A percentile compares a stretch with the other conserved stretches of the same genome.
phyloP scores from a whole-genome alignment of 2,113 vertebrate genomes.

The Alethe castanea region DNA sequence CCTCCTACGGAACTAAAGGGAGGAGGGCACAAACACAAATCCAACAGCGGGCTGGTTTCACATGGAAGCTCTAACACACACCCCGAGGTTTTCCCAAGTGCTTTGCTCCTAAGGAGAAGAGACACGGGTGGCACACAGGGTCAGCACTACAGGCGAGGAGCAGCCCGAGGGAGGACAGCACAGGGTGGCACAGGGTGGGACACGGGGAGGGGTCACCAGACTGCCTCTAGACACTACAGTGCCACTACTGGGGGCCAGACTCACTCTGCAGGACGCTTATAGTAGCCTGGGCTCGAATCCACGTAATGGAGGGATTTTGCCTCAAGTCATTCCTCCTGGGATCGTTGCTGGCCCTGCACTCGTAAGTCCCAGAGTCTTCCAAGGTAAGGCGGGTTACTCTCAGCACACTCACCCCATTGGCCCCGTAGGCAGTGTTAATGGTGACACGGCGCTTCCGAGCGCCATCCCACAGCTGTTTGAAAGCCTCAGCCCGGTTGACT shows the following conservation, averaged over 20 bases:
- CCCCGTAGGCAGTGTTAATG: slow-evolving; percentile 94
- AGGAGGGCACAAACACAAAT: slow-evolving; percentile 9
- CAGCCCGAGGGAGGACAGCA: slow-evolving; percentile 4
- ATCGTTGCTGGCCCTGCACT: slow-evolving; percentile 99
- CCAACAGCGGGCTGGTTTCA: slow-evolving; percentile 7
- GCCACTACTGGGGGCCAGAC: slow-evolving; percentile 85
- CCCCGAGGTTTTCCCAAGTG: slow-evolving; percentile 37
- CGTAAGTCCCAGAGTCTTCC: slow-evolving; percentile 98
- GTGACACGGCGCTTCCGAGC: slow-evolving; percentile 93
- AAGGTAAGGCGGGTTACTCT: slow-evolving; percentile 91
- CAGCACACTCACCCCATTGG: slow-evolving; percentile 96
- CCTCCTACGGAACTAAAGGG: slow-evolving; percentile 54
- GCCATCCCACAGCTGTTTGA: slow-evolving; percentile 98
- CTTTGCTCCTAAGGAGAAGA: slow-evolving; percentile 67
- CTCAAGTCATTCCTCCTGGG: slow-evolving; percentile 96
- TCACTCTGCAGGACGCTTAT: slow-evolving; percentile 99
- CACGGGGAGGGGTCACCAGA: slow-evolving; percentile 58
- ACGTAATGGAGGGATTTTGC: slow-evolving; percentile 96
- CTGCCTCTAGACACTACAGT: slow-evolving; percentile 85
- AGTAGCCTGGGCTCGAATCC: slow-evolving; percentile 99
- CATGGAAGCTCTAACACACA: slow-evolving; percentile 25
- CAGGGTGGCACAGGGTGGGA: slow-evolving; percentile 24
- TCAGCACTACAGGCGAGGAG: slow-evolving; percentile 54
- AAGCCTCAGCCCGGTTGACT: slow-evolving; percentile 96
- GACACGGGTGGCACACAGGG: slow-evolving; percentile 57